Evolutionary conservation across 2,113 vertebrate genomes (phyloP).

Genomic region (Lynx canadensis): DNA sequence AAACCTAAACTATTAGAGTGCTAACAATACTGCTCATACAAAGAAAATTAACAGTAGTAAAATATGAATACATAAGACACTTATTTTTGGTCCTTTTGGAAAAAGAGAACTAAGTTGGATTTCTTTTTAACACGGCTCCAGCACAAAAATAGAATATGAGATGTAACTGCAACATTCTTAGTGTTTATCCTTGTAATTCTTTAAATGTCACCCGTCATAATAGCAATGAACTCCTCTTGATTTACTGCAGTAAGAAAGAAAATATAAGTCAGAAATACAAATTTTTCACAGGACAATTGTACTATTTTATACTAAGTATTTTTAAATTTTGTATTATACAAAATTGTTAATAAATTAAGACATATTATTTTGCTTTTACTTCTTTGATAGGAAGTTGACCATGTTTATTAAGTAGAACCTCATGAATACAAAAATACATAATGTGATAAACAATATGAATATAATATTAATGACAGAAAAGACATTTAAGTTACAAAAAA

Average conservation of each 20-base stretch:
- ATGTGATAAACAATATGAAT: conserved; percentile 13
- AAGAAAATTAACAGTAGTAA: conserved; percentile 79
- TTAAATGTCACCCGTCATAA: conserved; percentile 96
- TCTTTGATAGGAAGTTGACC: background rate
- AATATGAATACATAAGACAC: conserved; percentile 74
- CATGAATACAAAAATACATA: background rate
- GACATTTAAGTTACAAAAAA: conserved; percentile 35
- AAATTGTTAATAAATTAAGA: conserved; percentile 39
- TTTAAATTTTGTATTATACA: conserved; percentile 27
- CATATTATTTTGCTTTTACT: conserved; percentile 44
- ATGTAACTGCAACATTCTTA: conserved; percentile 67
- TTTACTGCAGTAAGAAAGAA: conserved; percentile 89
- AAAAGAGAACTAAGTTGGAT: conserved; percentile 42
- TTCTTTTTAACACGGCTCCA: conserved; percentile 70
- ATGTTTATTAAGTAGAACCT: conserved; percentile 44
- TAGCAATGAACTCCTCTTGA: conserved; percentile 97
- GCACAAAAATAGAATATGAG: conserved; percentile 75
- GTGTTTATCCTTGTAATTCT: conserved; percentile 76
- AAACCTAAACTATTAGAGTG: conserved; percentile 76
- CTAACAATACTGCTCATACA: conserved; percentile 76
- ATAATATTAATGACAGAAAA: conserved; percentile 16
- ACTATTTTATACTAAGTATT: background rate
- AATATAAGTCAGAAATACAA: conserved; percentile 66
- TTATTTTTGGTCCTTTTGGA: conserved; percentile 78
- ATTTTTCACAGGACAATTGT: conserved; percentile 36